phyloP scores from a whole-genome alignment of 2,888 invertebrate genomes.

The Cyclophora punctaria region DNA sequence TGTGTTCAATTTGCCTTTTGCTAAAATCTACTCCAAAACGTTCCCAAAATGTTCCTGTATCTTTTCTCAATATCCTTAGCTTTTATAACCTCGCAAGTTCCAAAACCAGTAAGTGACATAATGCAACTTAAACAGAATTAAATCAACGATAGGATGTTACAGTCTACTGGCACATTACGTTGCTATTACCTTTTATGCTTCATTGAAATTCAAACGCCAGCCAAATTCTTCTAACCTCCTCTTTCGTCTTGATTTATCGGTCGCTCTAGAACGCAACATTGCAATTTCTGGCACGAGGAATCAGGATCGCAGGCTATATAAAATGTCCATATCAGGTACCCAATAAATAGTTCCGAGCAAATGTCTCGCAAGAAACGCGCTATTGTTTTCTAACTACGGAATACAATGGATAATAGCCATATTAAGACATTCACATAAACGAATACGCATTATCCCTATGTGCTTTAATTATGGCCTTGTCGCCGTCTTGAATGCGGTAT shows the following conservation, averaged over 20 bases:
- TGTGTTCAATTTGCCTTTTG: no score
- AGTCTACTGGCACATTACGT: slow-evolving; percentile 8
- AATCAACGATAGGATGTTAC: no score
- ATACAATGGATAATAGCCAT: slow-evolving; percentile 34
- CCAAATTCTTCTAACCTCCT: slow-evolving; percentile 23
- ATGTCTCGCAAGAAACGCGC: slow-evolving; percentile 30
- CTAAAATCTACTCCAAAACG: no score
- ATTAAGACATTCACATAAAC: slow-evolving; percentile 20
- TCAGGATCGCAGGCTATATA: slow-evolving; percentile 22
- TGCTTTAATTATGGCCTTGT: slow-evolving; percentile 17
- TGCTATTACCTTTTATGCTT: slow-evolving; percentile 7
- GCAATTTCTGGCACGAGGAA: slow-evolving; percentile 33
- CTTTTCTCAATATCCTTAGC: no score
- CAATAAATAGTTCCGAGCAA: slow-evolving; percentile 45
- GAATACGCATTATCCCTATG: slow-evolving; percentile 8
- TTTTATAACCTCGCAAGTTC: no score
- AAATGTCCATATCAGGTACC: slow-evolving; percentile 36
- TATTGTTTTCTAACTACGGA: slow-evolving; percentile 51
- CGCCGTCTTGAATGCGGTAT: slow-evolving; percentile 5
- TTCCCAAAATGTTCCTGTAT: no score
- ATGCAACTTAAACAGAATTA: no score
- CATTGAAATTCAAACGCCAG: slow-evolving; percentile 23
- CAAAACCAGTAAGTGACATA: no score
- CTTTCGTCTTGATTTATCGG: slow-evolving; percentile 23
- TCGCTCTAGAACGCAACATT: slow-evolving; percentile 19